Base-by-base conservation (phyloP, 2,888 invertebrate species). In the Tillus elongatus region DNA sequence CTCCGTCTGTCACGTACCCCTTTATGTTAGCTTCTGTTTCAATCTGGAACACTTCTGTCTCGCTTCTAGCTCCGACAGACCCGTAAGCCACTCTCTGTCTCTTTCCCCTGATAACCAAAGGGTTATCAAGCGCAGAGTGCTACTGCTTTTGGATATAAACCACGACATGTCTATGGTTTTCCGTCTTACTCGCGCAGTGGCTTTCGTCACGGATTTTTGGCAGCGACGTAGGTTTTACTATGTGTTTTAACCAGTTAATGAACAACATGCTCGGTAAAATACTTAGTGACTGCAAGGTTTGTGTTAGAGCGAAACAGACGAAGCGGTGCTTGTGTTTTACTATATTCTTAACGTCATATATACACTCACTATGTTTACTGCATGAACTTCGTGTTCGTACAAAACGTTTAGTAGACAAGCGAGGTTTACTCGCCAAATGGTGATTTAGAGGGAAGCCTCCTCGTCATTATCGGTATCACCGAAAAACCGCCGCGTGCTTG, bases 201-300 rank as follows among this genome's bases (percentile, higher is more conserved):
- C 40, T 34, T 32, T 37, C 36, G 42, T 46, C 36, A 45, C 41
- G 43, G 50, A 50, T 52, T 52, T 53, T 53, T 48, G 46, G 51
- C 45, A 36, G 34, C 36, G 36, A 50, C 57, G 57, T 56, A 54
- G 36, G 49, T 47, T 36, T 36, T 37, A 35, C 45, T 44, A 40
- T 41, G 46, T 49, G 53, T 56, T 53, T 53, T 51, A 51, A 49
- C 49, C 50, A 53, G 56, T 55, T 54, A 55, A 55, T 57, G 54
- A 55, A 52, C 53, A 55, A 54, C 57, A 70, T 64, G 68, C 66
- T 61, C 64, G 58, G 57, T 65, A 63, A 63, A 68, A 70, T 68
- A 68, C 70, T 69, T 70, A 66, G 68, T 63, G 58, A 63, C 67
- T 49, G 70, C 66, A 69, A 68, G 67, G 66, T 69, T 66, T 68